Percentiles rank a stretch among this genome's conserved stretches.
Conservation (phyloP, 1,140 invertebrate species). For the Nasonia longicornis region DNA sequence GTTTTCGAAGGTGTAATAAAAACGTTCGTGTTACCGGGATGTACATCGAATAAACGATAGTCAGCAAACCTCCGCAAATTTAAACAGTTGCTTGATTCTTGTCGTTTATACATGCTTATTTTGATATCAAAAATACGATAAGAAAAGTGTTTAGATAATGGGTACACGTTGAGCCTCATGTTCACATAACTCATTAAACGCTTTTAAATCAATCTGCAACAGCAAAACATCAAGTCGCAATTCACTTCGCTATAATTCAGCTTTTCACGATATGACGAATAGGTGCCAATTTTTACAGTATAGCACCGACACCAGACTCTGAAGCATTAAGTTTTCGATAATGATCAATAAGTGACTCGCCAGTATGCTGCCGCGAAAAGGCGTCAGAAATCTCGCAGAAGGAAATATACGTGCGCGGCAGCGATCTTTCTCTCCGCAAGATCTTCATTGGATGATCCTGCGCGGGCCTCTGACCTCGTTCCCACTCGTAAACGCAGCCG, state of each 20-base stretch:
- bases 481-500: conserved; percentile 16
- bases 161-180: not conserved
- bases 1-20: not conserved
- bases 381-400: not conserved
- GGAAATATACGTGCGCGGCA: not conserved
- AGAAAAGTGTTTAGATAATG: too few relatives aligned
- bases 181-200: not conserved
- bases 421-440: not conserved
- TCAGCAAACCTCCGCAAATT: too few relatives aligned
- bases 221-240: not conserved
- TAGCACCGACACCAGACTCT: not conserved
- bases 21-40: not conserved
- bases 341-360: not conserved
- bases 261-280: not conserved
- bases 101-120: too few relatives aligned
- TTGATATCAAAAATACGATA: too few relatives aligned
- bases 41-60: too few relatives aligned
- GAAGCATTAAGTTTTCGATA: not conserved
- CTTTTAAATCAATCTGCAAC: not conserved
- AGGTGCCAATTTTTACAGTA: too few relatives aligned
- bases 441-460: not conserved
- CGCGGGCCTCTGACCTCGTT: conserved; percentile 13
- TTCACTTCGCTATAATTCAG: not conserved
- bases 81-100: too few relatives aligned
- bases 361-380: not conserved